phyloP scores from a whole-genome alignment of 1,140 invertebrate species.

The Trichonephila clavipes region DNA sequence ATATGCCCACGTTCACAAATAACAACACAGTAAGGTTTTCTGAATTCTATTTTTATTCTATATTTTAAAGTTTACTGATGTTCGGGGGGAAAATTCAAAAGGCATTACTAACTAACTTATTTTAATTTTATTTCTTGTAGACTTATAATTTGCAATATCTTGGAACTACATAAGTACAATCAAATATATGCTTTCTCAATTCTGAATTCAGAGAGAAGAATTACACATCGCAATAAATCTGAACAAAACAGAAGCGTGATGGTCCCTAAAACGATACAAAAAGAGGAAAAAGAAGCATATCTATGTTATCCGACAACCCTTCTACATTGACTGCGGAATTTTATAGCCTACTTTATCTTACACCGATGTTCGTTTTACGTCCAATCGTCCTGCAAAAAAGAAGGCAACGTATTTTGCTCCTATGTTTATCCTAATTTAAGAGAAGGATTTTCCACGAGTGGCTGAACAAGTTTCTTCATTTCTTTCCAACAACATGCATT shows the following conservation, averaged over 20 bases:
- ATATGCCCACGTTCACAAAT: too few species aligned
- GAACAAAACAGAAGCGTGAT: background rate
- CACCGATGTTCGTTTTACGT: constrained; percentile 63
- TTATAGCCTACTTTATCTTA: constrained; percentile 71
- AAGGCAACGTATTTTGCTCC: constrained; percentile 18
- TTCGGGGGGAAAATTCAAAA: too few species aligned
- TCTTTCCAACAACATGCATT: constrained; percentile 50
- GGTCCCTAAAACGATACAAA: constrained; percentile 8
- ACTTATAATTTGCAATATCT: too few species aligned
- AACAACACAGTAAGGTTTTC: too few species aligned
- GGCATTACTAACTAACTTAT: too few species aligned
- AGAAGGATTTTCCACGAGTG: constrained; percentile 33
- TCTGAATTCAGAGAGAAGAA: background rate
- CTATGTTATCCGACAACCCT: constrained; percentile 32
- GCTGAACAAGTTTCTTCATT: constrained; percentile 51
- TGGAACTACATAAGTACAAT: too few species aligned
- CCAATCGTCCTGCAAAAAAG: constrained; percentile 5
- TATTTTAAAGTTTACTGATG: too few species aligned
- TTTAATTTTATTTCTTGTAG: too few species aligned
- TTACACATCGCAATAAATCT: background rate
- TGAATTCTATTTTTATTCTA: too few species aligned
- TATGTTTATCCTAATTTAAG: constrained; percentile 69
- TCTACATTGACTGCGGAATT: constrained; percentile 48
- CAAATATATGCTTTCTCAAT: too few species aligned
- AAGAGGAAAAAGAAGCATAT: constrained; percentile 30